Percentiles rank a stretch among this genome's conserved stretches.
These are phyloP conservation scores for Drosophila subquinaria DNA, from an alignment of 2,888 invertebrate genomes.

Conservation along the genomic window DNA sequence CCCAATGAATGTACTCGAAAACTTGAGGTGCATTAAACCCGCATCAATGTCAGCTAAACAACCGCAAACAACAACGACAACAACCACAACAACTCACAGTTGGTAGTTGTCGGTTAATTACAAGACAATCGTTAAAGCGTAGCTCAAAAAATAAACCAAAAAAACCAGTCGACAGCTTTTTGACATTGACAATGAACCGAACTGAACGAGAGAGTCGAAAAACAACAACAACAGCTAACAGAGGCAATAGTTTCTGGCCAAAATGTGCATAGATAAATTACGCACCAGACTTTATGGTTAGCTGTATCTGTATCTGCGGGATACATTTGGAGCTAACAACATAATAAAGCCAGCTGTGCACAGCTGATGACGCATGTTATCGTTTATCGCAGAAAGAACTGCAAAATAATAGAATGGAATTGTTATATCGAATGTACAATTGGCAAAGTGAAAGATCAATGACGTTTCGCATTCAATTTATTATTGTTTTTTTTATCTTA, in stretches of 20 bases:
- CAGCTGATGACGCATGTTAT: slow-evolving; percentile 38
- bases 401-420: not conserved
- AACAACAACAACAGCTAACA: slow-evolving; percentile 15
- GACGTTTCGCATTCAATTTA: slow-evolving; percentile 3
- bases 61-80: slow-evolving; percentile 36
- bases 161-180: slow-evolving; percentile 70
- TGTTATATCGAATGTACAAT: not conserved
- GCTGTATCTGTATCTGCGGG: slow-evolving; percentile 27
- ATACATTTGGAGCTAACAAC: slow-evolving; percentile 26
- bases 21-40: slow-evolving; percentile 73
- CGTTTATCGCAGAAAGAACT: not conserved
- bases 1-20: slow-evolving; percentile 28
- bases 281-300: slow-evolving; percentile 43
- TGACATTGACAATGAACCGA: slow-evolving; percentile 78
- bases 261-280: slow-evolving; percentile 61
- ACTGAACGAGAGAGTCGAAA: slow-evolving; percentile 25
- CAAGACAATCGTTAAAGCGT: slow-evolving; percentile 66
- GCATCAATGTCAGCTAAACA: slow-evolving; percentile 72
- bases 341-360: slow-evolving; percentile 25
- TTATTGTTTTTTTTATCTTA: not conserved
- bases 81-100: slow-evolving; percentile 22
- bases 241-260: slow-evolving; percentile 45
- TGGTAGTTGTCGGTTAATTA: slow-evolving; percentile 67
- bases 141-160: slow-evolving; percentile 42
- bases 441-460: slow-evolving; percentile 23